These are phyloP conservation scores for Cephus rjabovi DNA, from an alignment of 2,888 invertebrate genomes.

Conservation along the genomic window DNA sequence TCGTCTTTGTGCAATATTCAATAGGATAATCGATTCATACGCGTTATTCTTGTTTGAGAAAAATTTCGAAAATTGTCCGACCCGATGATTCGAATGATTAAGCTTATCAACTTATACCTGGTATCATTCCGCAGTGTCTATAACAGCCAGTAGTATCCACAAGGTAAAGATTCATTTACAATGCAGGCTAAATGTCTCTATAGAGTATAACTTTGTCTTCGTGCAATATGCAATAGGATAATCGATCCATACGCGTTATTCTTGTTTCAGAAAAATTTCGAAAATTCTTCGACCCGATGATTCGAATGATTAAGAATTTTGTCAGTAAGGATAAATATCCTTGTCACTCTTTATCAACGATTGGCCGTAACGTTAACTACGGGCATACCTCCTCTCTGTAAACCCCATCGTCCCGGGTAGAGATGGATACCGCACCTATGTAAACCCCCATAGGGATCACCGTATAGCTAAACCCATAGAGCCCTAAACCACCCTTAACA, in stretches of 20 bases:
- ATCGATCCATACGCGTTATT: neutral
- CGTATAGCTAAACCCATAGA: neutral
- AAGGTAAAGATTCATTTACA: neutral
- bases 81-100: neutral
- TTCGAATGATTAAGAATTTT: neutral
- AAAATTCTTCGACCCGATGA: neutral
- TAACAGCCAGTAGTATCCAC: neutral
- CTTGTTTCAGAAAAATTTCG: too few relatives aligned
- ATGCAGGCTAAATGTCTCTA: neutral
- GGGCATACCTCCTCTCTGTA: neutral
- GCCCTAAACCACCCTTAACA: neutral
- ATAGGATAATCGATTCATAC: neutral
- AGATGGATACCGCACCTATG: neutral
- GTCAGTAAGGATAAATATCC: neutral
- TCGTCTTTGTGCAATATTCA: neutral
- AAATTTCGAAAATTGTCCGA: neutral
- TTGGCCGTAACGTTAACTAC: neutral
- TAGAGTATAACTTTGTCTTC: neutral
- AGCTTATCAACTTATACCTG: neutral
- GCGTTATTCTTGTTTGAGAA: too few relatives aligned
- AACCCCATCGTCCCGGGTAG: neutral
- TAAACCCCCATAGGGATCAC: neutral
- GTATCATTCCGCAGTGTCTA: neutral
- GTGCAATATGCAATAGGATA: neutral
- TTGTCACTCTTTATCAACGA: neutral